A percentile compares a stretch with the other conserved stretches of the same genome.
These are phyloP conservation scores for Egretta garzetta DNA, from an alignment of 2,113 vertebrate species.

Conservation along the genomic window DNA sequence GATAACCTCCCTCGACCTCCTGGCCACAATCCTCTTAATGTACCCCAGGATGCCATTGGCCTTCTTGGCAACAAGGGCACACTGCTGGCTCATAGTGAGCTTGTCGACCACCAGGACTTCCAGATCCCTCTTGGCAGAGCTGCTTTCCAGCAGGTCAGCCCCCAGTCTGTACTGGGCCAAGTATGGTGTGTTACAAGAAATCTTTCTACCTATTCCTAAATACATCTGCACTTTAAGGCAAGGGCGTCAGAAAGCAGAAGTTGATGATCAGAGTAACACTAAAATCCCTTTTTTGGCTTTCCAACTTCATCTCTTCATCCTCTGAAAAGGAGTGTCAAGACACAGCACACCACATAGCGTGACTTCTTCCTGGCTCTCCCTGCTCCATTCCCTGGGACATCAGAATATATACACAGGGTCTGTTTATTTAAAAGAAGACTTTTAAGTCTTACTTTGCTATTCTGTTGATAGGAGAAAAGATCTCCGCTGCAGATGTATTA, in stretches of 20 bases:
- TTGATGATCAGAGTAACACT: not conserved
- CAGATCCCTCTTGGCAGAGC: too few relatives aligned
- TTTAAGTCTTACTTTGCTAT: not conserved
- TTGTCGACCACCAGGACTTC: too few relatives aligned
- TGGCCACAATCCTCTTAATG: too few relatives aligned
- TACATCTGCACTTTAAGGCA: not conserved
- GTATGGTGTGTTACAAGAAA: too few relatives aligned
- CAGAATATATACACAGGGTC: not conserved
- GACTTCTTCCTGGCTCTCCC: not conserved
- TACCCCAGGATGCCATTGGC: too few relatives aligned
- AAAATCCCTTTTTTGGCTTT: not conserved
- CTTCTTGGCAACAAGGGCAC: too few relatives aligned
- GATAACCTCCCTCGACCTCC: too few relatives aligned
- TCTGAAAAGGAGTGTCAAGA: not conserved
- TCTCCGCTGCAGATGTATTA: not conserved
- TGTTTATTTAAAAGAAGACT: not conserved
- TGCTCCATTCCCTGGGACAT: not conserved
- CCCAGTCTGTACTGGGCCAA: too few relatives aligned
- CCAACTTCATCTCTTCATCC: not conserved
- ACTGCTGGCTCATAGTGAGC: too few relatives aligned
- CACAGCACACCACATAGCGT: accelerated
- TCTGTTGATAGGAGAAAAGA: not conserved
- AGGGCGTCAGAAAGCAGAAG: not conserved
- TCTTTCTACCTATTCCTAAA: not conserved
- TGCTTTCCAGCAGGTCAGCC: too few relatives aligned